These are phyloP conservation scores for Dicroscelio sp. DNA, from an alignment of 2,888 invertebrate genomes.

Conservation along the genomic window DNA sequence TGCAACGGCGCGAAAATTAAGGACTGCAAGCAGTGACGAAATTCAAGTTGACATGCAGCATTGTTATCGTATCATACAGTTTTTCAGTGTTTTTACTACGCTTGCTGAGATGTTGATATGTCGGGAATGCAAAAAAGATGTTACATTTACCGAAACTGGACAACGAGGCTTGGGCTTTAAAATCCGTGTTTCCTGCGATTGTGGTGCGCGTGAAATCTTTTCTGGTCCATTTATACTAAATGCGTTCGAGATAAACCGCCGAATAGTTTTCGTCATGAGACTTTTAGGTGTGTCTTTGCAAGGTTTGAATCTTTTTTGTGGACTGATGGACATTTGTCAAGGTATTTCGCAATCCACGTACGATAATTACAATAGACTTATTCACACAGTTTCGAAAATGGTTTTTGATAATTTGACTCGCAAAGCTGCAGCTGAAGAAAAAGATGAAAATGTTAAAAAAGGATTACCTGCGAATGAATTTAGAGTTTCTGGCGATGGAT, in stretches of 20 bases:
- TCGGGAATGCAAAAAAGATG: slow-evolving; percentile 23
- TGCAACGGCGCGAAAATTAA: slow-evolving; percentile 46
- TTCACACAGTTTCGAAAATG: slow-evolving; percentile 15
- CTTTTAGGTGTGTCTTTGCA: slow-evolving; percentile 83
- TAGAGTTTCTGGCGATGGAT: slow-evolving; percentile 85
- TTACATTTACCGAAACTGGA: slow-evolving; percentile 42
- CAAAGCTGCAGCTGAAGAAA: slow-evolving; percentile 52
- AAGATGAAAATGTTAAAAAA: slow-evolving; percentile 74
- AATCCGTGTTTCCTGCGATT: slow-evolving; percentile 43
- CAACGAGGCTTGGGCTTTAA: slow-evolving; percentile 67
- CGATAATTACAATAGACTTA: slow-evolving; percentile 38
- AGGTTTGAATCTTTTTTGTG: slow-evolving; percentile 85
- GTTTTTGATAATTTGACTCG: slow-evolving; percentile 28
- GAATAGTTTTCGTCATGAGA: slow-evolving; percentile 81
- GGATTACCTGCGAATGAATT: slow-evolving; percentile 76
- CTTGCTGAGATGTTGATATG: slow-evolving; percentile 36
- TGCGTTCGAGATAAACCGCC: slow-evolving; percentile 41
- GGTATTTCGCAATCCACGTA: slow-evolving; percentile 76
- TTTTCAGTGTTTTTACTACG: slow-evolving; percentile 58
- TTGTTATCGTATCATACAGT: slow-evolving; percentile 64
- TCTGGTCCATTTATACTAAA: slow-evolving; percentile 56
- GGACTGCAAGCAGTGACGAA: slow-evolving; percentile 58
- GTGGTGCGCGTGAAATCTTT: slow-evolving; percentile 52
- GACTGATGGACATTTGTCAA: slow-evolving; percentile 82
- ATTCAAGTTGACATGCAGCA: slow-evolving; percentile 62